Evolutionary conservation across 1,140 invertebrate genomes (phyloP).

Genomic region (Megalopta genalis): DNA sequence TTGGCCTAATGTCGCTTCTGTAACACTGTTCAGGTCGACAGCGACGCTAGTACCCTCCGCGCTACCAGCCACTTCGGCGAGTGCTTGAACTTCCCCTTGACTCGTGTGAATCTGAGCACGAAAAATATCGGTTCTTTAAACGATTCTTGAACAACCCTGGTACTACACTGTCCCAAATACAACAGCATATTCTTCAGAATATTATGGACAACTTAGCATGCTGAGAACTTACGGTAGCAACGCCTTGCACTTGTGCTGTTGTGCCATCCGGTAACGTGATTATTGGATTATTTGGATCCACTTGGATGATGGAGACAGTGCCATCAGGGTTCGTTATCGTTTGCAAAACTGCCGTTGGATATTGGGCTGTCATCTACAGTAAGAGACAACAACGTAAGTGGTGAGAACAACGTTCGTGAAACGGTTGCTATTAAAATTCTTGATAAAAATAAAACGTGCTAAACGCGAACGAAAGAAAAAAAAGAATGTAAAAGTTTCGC

Average conservation of each 20-base stretch:
- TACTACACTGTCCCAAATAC: not conserved
- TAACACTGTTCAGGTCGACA: conserved; percentile 93
- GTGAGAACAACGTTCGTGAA: not conserved
- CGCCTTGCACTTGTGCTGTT: conserved; percentile 94
- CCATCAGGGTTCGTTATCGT: conserved; percentile 98
- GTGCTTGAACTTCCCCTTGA: conserved; percentile 90
- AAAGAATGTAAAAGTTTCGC: conserved; percentile 27
- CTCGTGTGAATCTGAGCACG: conserved; percentile 85
- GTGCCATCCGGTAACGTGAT: conserved; percentile 97
- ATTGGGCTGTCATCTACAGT: conserved; percentile 85
- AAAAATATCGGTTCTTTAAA: conserved; percentile 20
- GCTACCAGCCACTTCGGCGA: conserved; percentile 84
- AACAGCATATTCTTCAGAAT: too few relatives aligned
- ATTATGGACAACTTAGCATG: too few relatives aligned
- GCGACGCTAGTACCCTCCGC: conserved; percentile 86
- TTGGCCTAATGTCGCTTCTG: conserved; percentile 92
- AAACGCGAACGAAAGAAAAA: conserved; percentile 11
- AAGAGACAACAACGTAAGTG: conserved; percentile 40
- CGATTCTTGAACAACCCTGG: too few relatives aligned
- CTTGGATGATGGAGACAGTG: conserved; percentile 96
- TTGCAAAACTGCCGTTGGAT: conserved; percentile 94
- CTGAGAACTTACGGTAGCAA: conserved; percentile 86
- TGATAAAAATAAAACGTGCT: not conserved
- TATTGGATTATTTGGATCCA: conserved; percentile 96
- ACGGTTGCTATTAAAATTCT: not conserved